Base-by-base conservation (phyloP, 2,797 vertebrate genomes). In the Pangasius krempfi region DNA sequence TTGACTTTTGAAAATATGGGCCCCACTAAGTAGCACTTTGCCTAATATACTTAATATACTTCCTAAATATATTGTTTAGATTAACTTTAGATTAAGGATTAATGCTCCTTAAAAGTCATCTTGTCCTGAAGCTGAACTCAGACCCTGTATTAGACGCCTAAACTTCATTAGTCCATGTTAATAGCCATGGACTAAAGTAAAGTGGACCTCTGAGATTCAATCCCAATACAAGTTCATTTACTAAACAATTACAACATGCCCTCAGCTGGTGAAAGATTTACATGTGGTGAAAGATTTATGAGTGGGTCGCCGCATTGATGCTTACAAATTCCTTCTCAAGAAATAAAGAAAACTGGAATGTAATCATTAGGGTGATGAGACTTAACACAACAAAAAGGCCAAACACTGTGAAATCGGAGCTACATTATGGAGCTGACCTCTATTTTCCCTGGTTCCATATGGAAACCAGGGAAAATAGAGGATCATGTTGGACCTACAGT, bases 121-220 rank as follows among this genome's bases (percentile, higher is more conserved):
- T 75, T 54, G 14, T 78, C 30, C 37, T 64, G 2, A 33, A 78
- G 60, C 73, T 89, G 86, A 90, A 86, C 89, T 81, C 60, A 80
- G 83, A 75, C 52, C 20, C 52, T 84, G 14, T 27, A 54, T 75
- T 66, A 13, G 84, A 89, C 58, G 91, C 62, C 72, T 60, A 86
- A 91, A 87, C 88, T 80, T 79, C 72, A 62, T 85, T 68, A 85
- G 79, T 87, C 66, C 50, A 86, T 40, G 52, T 90, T 87, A 78
- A 91, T 84, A 87, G 20, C 37, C 44, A 18, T 12, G 12, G 62
- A 84, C 54, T 40, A 66, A 47, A n/a, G 44, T 75, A 62, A 70
- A n/a, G 27, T 50, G 83, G 60, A 33, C 52, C 70, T 78, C 52
- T 72, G 86, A 89, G 81, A 84, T 91, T 88, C 33, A 89, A 66